phyloP scores from a whole-genome alignment of 2,113 vertebrate genomes.

The Nyctibius bracteatus region DNA sequence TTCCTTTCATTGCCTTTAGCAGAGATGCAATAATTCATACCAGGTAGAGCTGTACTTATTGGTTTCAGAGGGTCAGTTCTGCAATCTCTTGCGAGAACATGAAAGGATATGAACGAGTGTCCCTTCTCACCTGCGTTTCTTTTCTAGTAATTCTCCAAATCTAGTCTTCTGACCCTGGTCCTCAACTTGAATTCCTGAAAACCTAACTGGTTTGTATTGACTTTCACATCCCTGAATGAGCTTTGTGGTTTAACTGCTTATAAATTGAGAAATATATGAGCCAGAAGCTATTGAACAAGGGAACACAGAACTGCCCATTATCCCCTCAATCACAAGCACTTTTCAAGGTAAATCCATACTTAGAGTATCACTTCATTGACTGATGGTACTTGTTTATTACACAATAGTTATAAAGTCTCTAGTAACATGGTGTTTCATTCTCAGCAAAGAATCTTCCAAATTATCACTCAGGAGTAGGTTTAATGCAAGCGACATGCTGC shows the following conservation, averaged over 20 bases:
- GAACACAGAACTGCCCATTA: not conserved
- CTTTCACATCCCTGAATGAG: not conserved
- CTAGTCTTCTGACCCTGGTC: not conserved
- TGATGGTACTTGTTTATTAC: not conserved
- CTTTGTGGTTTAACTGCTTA: conserved; percentile 9
- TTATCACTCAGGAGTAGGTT: not conserved
- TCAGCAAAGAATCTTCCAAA: not conserved
- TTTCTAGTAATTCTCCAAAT: not conserved
- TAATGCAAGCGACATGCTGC: not conserved
- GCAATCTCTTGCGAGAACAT: not conserved
- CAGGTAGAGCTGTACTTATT: not conserved
- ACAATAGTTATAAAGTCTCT: not conserved
- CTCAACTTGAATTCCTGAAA: not conserved
- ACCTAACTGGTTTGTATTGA: not conserved
- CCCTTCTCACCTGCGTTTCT: not conserved
- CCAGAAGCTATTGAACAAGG: not conserved
- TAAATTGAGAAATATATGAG: not conserved
- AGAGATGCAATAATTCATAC: not conserved
- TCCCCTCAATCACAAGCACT: not conserved
- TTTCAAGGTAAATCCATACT: not conserved
- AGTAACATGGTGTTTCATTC: not conserved
- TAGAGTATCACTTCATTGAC: not conserved
- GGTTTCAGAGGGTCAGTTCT: not conserved
- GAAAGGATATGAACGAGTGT: not conserved
- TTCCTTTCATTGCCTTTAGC: not conserved